Evolutionary conservation across 2,888 invertebrate genomes (phyloP), one percentile per base, ranked within the genome.

Genomic region (Clostera curtula): DNA sequence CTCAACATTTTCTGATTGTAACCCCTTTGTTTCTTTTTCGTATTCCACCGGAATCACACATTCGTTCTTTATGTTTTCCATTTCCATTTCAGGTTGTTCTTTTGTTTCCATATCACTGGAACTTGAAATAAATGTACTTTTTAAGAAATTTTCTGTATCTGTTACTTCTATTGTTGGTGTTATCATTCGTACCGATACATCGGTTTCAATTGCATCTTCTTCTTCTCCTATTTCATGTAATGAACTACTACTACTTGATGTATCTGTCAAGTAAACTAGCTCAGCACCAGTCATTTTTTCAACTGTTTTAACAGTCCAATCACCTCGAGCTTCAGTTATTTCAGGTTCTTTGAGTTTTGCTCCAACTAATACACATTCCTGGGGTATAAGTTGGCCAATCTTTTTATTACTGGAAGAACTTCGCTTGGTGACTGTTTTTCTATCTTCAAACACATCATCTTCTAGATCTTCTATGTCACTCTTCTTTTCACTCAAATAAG

Each of bases 201-300:
- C 85, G 19, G 76, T 76, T 40, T 84, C 80, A 25, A 77, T 65
- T 2, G 63, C 69, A 31, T 85, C 79, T 31, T 72, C 73, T 24
- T 82, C 83, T 27, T 87, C 86, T 21, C 79, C 73, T 23, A 67
- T 54, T 36, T 89, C 88, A 50, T 86, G 76, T 29, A 87, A 51
- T 36, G 88, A 88, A 45, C 88, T 88, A 7, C 87, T 85, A 47
- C 88, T 88, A 39, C 87, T 88, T 3, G 89, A 89, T 8, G 88
- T 86, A 42, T 90, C 90, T 30, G 90, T 89, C 21, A 91, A 72
- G 61, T 87, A 91, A 1, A 91, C 89, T 6, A 91, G 63, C 69
- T 92, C 92, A 12, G 89, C 89, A 3, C 87, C 87, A 24, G 84
- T 77, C 34, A 86, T 71, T 57, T 85, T 77, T 38, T 86, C 86